Evolutionary conservation across 2,888 invertebrate genomes (phyloP).

Genomic region (Embidobia sp.): DNA sequence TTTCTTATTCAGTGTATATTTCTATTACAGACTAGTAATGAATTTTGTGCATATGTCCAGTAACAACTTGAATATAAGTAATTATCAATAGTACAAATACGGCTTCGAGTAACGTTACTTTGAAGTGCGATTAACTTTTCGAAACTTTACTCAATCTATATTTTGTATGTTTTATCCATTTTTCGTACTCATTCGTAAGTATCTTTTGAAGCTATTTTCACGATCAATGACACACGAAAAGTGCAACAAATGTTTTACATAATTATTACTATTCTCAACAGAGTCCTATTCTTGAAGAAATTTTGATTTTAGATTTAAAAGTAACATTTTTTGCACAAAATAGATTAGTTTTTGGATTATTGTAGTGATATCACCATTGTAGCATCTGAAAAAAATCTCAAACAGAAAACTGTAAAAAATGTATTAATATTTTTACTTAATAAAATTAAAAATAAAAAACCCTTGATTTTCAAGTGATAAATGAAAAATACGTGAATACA

Average conservation of each 20-base stretch:
- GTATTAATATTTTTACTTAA: too few species aligned
- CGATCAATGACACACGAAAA: constrained; percentile 9
- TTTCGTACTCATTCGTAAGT: constrained; percentile 52
- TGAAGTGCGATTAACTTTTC: constrained; percentile 49
- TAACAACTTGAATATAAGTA: constrained; percentile 40
- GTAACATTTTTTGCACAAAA: constrained; percentile 21
- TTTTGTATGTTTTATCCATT: constrained; percentile 52
- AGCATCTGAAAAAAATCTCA: too few species aligned
- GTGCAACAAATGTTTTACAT: constrained; percentile 34
- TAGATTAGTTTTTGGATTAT: too few species aligned
- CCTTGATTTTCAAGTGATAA: too few species aligned
- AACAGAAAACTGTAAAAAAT: too few species aligned
- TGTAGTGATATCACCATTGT: too few species aligned
- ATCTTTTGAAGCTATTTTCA: constrained; percentile 26
- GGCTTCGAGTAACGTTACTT: constrained; percentile 43
- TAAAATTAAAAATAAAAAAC: too few species aligned
- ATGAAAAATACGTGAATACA: too few species aligned
- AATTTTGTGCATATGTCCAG: constrained; percentile 40
- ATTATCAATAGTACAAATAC: constrained; percentile 41
- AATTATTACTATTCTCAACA: too few species aligned
- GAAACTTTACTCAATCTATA: constrained; percentile 36
- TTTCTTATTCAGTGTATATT: constrained; percentile 45
- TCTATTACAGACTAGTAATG: constrained; percentile 56
- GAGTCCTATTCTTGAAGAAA: too few species aligned
- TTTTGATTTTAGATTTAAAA: too few species aligned